Percentiles rank a stretch among this genome's conserved stretches.
Evolutionary conservation across 1,140 invertebrate species (phyloP).

Genomic region (Lasaia peninsularis): DNA sequence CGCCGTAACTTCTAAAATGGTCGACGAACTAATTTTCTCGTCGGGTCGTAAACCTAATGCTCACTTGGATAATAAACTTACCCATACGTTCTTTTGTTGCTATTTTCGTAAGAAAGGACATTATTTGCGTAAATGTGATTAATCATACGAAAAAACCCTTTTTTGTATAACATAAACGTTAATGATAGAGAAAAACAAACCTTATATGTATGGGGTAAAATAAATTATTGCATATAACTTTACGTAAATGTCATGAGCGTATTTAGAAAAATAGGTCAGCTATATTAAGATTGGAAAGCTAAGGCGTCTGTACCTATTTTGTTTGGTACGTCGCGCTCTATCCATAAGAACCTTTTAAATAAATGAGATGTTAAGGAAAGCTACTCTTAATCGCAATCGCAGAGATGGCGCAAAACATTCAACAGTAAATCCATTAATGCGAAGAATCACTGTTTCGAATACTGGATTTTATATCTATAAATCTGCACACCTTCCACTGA

Average conservation of each 20-base stretch:
- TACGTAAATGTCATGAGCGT: conserved; percentile 21
- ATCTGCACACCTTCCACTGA: not conserved
- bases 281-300: conserved; percentile 23
- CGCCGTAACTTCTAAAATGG: not conserved
- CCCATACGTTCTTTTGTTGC: conserved; percentile 20
- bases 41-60: conserved; percentile 4
- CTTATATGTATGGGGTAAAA: conserved; percentile 18
- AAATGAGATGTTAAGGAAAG: conserved; percentile 15
- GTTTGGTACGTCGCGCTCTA: conserved; percentile 7
- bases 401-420: conserved; percentile 3
- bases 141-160: conserved; percentile 35
- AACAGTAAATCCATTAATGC: not conserved
- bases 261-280: conserved; percentile 32
- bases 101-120: conserved; percentile 28
- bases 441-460: not conserved
- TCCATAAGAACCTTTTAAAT: conserved; percentile 17
- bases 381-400: not conserved
- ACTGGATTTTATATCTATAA: conserved; percentile 5
- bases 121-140: conserved; percentile 40
- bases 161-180: conserved; percentile 23
- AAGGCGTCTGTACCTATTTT: conserved; percentile 13
- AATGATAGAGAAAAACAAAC: conserved; percentile 12
- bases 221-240: conserved; percentile 16
- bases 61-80: not conserved
- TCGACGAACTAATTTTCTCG: conserved; percentile 9